Conservation (phyloP, 1,140 invertebrate species). For the Heliconius eleuchia region DNA sequence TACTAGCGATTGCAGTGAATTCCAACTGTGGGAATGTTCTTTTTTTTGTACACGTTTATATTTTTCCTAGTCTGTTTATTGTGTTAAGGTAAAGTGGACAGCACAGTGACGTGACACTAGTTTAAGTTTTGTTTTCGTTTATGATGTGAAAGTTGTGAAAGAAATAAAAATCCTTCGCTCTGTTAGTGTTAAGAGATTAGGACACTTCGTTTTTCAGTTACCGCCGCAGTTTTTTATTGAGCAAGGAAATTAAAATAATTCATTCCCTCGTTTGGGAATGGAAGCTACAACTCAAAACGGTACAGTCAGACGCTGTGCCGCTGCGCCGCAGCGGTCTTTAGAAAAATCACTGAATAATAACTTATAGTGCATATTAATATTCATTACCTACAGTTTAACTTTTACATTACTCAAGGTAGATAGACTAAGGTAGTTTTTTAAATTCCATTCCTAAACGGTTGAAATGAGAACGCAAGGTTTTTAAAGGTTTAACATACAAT, state of each 20-base stretch:
- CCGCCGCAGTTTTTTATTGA: no score
- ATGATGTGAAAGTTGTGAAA: background rate
- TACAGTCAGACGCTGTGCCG: no score
- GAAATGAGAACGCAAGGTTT: conserved; percentile 4
- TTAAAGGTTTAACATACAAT: background rate
- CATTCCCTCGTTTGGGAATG: no score
- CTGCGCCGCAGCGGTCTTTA: background rate
- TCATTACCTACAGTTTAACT: background rate
- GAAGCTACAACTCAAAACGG: no score
- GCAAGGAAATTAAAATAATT: no score
- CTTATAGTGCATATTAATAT: background rate
- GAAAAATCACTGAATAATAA: background rate
- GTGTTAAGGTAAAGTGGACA: background rate
- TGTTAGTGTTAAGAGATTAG: background rate
- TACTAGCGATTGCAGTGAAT: background rate
- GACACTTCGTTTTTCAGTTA: no score
- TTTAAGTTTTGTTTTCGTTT: background rate
- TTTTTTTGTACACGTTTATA: background rate
- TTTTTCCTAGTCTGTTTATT: background rate
- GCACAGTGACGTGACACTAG: background rate
- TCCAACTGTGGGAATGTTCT: background rate
- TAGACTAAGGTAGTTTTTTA: background rate
- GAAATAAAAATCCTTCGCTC: no score
- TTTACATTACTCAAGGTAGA: background rate
- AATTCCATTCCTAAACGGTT: background rate